Evolutionary conservation across 64 coral and sea anemone genomes (phyloP), one percentile per base, ranked within the genome.

Genomic region (Montipora capricornis): DNA sequence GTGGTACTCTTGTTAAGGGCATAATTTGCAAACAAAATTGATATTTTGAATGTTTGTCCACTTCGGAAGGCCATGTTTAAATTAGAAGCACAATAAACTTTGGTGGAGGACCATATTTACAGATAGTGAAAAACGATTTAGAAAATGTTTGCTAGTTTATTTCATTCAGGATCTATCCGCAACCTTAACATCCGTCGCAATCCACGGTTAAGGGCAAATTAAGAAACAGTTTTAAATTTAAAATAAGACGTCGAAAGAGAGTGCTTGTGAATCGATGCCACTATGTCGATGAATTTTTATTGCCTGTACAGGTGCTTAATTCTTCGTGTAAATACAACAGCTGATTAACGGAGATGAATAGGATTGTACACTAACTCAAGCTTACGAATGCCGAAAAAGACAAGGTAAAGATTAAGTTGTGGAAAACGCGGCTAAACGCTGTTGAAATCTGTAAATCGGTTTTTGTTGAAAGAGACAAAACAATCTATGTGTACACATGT

Each of bases 1-100:
- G 78, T 95, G 93, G 93, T 95, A 95, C 55, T 95, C 93, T 22
- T 95, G 93, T 29, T 95, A 90, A 15, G 1, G 19, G 62, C 4
- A 49, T 46, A 9, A 48, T 86, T 70, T 86, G 45, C 47, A 86
- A 73, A 14, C 46, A 19, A 86, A 37, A 2, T 86, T 47, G 82
- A 73, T 12, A 71, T 49, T 6, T 48, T 71, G 64, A 46, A 86
- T 71, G 48, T 50, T 49, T 71, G 66, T 51, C 47, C 62, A 83
- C 57, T 37, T 50, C 19, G 16, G 1, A 50, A 22, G 11, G 67
- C 6, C 45, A 68, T 22, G 82, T 13, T 49, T 2, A 8, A 86
- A 67, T 47, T 29, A 3, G 47, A 71, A 71, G 47, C 66, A 73
- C 62, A 86, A 73, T 19, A 86, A 49, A 71, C 62, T 73, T 50